These are phyloP conservation scores for Rhadinocentrus ornatus DNA, from an alignment of 2,797 vertebrate species.

Conservation along the genomic window DNA sequence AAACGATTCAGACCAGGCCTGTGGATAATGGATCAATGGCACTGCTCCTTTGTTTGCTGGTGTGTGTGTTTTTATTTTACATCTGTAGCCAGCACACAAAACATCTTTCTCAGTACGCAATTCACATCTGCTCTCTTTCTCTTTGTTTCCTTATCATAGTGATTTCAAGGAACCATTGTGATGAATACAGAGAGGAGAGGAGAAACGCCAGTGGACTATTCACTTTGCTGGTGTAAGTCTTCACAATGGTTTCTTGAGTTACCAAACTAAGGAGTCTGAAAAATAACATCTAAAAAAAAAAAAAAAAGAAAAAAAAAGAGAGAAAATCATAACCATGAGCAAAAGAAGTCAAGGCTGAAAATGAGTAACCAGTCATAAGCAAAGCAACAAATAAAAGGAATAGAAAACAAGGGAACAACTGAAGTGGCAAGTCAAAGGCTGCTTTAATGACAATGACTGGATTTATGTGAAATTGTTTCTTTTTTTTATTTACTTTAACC, in stretches of 20 bases:
- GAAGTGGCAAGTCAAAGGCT: constrained; percentile 42
- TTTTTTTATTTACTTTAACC: background rate
- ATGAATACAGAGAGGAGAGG: constrained; percentile 57
- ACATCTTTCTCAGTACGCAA: constrained; percentile 12
- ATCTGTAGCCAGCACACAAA: constrained; percentile 16
- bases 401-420: constrained; percentile 46
- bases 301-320: constrained; percentile 60
- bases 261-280: constrained; percentile 73
- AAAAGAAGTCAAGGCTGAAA: constrained; percentile 46
- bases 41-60: constrained; percentile 28
- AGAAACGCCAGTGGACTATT: constrained; percentile 62
- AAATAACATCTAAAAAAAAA: constrained; percentile 69
- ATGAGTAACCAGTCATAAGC: constrained; percentile 56
- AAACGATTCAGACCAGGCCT: constrained; percentile 5
- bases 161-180: constrained; percentile 67
- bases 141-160: constrained; percentile 55
- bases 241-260: constrained; percentile 74
- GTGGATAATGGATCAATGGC: constrained; percentile 4
- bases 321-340: constrained; percentile 67
- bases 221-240: constrained; percentile 69
- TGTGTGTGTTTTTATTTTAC: constrained; percentile 8
- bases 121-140: constrained; percentile 22
- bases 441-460: constrained; percentile 40
- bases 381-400: constrained; percentile 45
- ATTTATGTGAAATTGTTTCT: constrained; percentile 10